These are phyloP conservation scores for Parus major DNA, from an alignment of 2,113 vertebrate species.

Conservation along the genomic window DNA sequence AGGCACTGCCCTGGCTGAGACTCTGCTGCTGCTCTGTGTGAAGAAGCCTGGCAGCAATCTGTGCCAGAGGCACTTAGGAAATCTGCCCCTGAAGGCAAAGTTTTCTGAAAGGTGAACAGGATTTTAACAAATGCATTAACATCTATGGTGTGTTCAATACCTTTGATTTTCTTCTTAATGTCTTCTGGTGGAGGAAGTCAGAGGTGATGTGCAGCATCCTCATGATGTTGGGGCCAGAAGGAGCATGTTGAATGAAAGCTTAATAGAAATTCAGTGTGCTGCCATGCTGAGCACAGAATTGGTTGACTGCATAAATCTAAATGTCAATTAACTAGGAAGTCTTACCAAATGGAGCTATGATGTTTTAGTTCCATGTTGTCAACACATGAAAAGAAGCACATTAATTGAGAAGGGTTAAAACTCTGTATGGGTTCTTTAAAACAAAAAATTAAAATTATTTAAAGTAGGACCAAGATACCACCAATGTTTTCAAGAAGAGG, in stretches of 20 bases:
- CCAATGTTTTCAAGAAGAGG: not conserved
- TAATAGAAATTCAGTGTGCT: not conserved
- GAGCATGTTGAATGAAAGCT: slow-evolving; percentile 2
- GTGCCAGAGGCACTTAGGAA: not conserved
- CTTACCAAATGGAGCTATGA: not conserved
- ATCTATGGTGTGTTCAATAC: not conserved
- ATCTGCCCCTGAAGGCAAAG: not conserved
- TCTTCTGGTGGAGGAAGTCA: not conserved
- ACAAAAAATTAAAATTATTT: not conserved
- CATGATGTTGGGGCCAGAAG: not conserved
- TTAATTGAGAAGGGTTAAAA: not conserved
- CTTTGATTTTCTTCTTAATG: not conserved
- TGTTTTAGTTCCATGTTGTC: not conserved
- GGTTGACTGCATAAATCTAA: not conserved
- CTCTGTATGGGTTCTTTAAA: not conserved
- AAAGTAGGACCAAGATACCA: not conserved
- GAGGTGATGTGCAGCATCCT: not conserved
- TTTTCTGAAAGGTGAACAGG: not conserved
- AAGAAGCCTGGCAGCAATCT: not conserved
- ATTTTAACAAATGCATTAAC: not conserved
- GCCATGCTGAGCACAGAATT: slow-evolving; percentile 21
- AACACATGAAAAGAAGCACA: not conserved
- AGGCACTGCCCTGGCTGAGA: not conserved
- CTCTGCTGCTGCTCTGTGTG: rapidly evolving
- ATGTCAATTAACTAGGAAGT: slow-evolving; percentile 30